Percentiles rank a stretch among this genome's conserved stretches.
Evolutionary conservation across 2,888 invertebrate genomes (phyloP).

Genomic region (Ferrisia virgata): DNA sequence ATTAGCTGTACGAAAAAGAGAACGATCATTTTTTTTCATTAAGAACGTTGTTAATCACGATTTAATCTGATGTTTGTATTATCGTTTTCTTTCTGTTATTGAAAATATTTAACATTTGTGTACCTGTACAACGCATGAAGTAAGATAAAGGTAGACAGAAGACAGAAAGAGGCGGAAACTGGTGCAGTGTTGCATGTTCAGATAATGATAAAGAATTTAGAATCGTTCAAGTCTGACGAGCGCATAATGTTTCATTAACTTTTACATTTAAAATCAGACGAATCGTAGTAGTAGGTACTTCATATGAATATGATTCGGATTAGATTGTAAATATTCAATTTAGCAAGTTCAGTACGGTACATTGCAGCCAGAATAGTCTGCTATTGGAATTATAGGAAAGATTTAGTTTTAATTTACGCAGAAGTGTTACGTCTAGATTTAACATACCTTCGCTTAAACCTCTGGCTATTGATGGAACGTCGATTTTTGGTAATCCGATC

Average conservation of each 20-base stretch:
- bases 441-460: constrained; percentile 72
- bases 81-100: background rate
- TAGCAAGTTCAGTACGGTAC: no score
- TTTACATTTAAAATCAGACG: no score
- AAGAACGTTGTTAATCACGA: background rate
- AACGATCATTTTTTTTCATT: background rate
- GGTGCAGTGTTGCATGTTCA: background rate
- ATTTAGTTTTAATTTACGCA: no score
- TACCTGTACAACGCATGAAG: background rate
- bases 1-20: background rate
- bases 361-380: no score
- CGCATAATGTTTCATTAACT: no score
- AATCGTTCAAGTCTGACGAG: background rate
- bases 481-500: constrained; percentile 72
- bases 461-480: constrained; percentile 65
- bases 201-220: background rate
- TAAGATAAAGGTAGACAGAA: background rate
- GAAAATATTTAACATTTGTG: background rate
- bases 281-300: no score
- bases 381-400: background rate
- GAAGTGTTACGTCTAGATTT: background rate
- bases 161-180: background rate
- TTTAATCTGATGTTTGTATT: background rate
- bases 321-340: no score
- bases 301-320: no score